These are phyloP conservation scores for Gortyna flavago DNA, from an alignment of 2,888 invertebrate species.

Conservation along the genomic window DNA sequence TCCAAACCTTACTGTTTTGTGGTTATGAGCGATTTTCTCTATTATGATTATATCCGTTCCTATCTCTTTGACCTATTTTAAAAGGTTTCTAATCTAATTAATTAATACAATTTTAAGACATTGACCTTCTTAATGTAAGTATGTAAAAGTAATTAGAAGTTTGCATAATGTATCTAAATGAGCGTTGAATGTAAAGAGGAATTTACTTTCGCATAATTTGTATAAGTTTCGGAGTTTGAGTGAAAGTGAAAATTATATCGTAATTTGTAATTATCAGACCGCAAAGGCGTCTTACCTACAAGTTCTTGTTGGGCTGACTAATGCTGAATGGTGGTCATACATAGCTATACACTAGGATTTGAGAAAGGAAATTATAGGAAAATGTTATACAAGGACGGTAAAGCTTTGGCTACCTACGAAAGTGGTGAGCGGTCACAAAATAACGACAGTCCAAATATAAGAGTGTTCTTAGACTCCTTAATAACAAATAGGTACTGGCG, in stretches of 20 bases:
- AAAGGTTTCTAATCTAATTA: conserved; percentile 11
- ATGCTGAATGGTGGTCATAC: conserved; percentile 30
- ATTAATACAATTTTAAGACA: conserved; percentile 30
- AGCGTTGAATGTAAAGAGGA: conserved; percentile 52
- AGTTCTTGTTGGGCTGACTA: conserved; percentile 32
- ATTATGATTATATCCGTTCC: background rate
- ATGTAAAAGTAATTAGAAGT: conserved; percentile 43
- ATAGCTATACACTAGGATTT: background rate
- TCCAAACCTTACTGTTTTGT: background rate
- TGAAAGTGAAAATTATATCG: conserved; percentile 79
- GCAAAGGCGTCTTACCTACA: conserved; percentile 42
- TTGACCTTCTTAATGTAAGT: conserved; percentile 56
- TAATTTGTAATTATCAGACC: conserved; percentile 74
- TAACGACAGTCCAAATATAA: background rate
- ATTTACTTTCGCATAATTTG: conserved; percentile 72
- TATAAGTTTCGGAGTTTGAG: conserved; percentile 64
- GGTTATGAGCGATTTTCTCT: background rate
- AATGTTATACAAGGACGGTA: background rate
- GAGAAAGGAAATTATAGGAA: background rate
- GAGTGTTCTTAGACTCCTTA: background rate
- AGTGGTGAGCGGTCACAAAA: background rate
- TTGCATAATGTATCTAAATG: conserved; percentile 31
- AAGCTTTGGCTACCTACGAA: background rate
- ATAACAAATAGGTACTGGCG: background rate
- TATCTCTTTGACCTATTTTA: background rate